Percentiles rank a stretch among this genome's conserved stretches.
Conservation (phyloP, 2,113 vertebrate species). For the Vombatus ursinus region DNA sequence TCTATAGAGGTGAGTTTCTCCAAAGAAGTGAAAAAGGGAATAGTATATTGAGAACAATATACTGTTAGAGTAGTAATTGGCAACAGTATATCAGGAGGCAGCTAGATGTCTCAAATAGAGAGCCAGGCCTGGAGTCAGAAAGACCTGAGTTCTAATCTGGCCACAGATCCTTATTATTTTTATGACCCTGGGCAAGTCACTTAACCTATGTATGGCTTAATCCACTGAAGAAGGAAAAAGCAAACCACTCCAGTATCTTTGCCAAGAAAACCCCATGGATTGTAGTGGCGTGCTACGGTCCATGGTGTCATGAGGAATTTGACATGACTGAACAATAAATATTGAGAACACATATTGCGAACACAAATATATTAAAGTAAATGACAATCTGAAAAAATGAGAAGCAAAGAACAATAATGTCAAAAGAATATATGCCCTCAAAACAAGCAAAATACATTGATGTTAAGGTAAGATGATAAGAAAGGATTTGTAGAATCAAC, state of each 20-base stretch:
- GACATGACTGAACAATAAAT: background rate
- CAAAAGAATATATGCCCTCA: background rate
- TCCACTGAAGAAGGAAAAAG: background rate
- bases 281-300: background rate
- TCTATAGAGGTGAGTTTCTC: too few relatives aligned
- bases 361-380: background rate
- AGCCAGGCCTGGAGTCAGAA: too few relatives aligned
- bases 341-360: too few relatives aligned
- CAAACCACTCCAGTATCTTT: background rate
- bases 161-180: background rate
- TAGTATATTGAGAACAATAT: too few relatives aligned
- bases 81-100: too few relatives aligned
- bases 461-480: background rate
- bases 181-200: background rate
- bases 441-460: background rate
- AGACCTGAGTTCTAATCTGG: too few relatives aligned
- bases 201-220: background rate
- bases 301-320: background rate
- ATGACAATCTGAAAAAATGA: background rate
- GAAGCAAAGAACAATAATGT: background rate
- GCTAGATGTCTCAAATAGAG: too few relatives aligned
- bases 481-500: background rate
- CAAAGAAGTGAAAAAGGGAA: too few relatives aligned
- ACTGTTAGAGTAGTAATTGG: too few relatives aligned
- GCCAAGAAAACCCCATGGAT: too few relatives aligned